Evolutionary conservation across 2,113 vertebrate species (phyloP).

Genomic region (Clarias batrachus): DNA sequence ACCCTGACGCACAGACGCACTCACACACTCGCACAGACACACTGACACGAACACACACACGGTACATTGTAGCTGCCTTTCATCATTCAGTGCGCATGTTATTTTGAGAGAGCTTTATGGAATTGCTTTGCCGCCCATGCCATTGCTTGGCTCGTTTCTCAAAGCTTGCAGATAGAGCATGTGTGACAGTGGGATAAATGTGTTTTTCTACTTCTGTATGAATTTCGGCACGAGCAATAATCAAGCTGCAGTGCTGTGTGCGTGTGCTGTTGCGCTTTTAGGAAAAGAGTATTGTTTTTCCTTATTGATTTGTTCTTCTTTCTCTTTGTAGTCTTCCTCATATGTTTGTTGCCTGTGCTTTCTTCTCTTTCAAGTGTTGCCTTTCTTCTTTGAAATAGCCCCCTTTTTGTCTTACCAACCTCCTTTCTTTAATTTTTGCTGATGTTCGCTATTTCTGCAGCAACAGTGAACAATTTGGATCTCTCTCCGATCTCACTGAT

Average conservation of each 20-base stretch:
- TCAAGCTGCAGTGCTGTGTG: constrained; percentile 19
- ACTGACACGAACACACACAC: constrained; percentile 16
- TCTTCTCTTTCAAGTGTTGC: constrained; percentile 28
- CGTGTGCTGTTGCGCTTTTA: constrained; percentile 9
- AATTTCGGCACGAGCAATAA: constrained; percentile 34
- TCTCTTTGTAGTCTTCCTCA: constrained; percentile 7
- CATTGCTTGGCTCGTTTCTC: constrained; percentile 42
- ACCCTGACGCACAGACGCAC: not conserved
- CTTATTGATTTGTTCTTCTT: constrained; percentile 15
- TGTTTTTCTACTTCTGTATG: constrained; percentile 13
- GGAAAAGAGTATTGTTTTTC: constrained; percentile 21
- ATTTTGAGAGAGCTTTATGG: constrained; percentile 10
- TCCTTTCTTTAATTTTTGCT: constrained; percentile 31
- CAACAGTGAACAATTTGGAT: constrained; percentile 17
- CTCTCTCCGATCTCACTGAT: constrained; percentile 18
- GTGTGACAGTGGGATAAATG: constrained; percentile 39
- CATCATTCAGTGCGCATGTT: constrained; percentile 4
- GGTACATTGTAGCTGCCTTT: constrained; percentile 8
- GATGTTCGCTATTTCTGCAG: constrained; percentile 38
- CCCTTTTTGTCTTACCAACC: not conserved
- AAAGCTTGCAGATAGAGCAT: constrained; percentile 21
- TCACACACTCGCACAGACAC: constrained; percentile 8
- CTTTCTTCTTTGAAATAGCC: constrained; percentile 31
- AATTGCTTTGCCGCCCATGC: constrained; percentile 14
- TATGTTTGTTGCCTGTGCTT: not conserved